Evolutionary conservation across 2,113 vertebrate genomes (phyloP), one percentile per base, ranked within the genome.

Genomic region (Callipepla squamata): DNA sequence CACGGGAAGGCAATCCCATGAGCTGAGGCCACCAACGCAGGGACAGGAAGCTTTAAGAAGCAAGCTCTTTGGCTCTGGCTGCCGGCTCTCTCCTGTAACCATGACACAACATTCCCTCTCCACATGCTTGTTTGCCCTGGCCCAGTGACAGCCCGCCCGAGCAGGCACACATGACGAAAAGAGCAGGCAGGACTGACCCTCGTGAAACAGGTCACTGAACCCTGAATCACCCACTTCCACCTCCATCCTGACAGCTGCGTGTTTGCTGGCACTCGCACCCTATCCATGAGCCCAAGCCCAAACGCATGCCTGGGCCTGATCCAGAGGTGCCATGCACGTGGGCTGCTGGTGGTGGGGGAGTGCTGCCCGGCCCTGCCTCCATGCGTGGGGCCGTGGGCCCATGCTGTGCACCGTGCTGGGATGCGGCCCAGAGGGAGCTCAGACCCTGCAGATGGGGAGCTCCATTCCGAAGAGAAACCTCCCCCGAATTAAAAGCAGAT

Each of bases 151-250:
- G 85, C 58, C 86, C 36, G 30, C 80, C 81, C 0, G 1, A 93
- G 40, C 77, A 86, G 81, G 85, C 87, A 72, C 50, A 77, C 87
- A 51, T 92, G 79, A 93, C 38, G 32, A 91, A 94, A 93, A 68
- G 51, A 90, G 59, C 83, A 67, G 77, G 94, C 82, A 96, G 78
- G 78, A 82, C 44, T 85, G 85, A 93, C 91, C 95, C 88, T 72
- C 67, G 92, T 74, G 74, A 92, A 88, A 86, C 85, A 95, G 78
- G 81, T 87, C 93, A 86, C 55, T 90, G 90, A 95, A 92, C 77
- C 70, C 89, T 89, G 85, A 92, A 82, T 94, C 86, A 95, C 76
- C 1, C 0, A 44, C 90, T 91, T 66, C 82, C 88, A 94, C 80
- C 78, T 87, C 80, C 77, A 93, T 90, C 88, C 70, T 23, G 57